phyloP scores from a whole-genome alignment of 1,140 invertebrate species.

The Tetramorium simillimum region DNA sequence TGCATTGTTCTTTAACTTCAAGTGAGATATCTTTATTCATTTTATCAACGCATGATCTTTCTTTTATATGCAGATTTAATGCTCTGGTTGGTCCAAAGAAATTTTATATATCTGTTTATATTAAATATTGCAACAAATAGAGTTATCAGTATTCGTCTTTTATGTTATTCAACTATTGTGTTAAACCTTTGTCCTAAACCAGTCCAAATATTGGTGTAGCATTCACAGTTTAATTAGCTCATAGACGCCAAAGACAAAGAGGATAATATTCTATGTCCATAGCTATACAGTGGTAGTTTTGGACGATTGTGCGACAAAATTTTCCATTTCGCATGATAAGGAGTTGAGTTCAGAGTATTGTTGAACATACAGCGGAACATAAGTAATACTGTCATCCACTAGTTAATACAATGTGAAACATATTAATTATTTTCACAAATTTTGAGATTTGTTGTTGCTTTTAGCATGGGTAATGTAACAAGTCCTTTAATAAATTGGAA shows the following conservation, averaged over 20 bases:
- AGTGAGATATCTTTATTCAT: neutral
- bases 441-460: neutral
- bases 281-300: neutral
- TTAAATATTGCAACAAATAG: conserved; percentile 10
- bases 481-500: neutral
- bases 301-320: neutral
- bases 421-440: neutral
- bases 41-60: neutral
- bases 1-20: neutral
- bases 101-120: neutral
- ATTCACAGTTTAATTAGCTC: neutral
- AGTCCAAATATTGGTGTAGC: conserved; percentile 27
- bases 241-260: neutral
- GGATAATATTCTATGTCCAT: neutral
- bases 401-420: neutral
- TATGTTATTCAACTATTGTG: conserved; percentile 26
- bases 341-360: neutral
- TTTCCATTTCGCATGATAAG: conserved; percentile 20
- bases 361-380: neutral
- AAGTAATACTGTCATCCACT: neutral
- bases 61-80: neutral
- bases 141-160: conserved; percentile 1
- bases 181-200: neutral
- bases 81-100: neutral
- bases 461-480: neutral